These are phyloP conservation scores for Spisula subtruncata DNA, from an alignment of 2,888 invertebrate genomes.

Conservation along the genomic window DNA sequence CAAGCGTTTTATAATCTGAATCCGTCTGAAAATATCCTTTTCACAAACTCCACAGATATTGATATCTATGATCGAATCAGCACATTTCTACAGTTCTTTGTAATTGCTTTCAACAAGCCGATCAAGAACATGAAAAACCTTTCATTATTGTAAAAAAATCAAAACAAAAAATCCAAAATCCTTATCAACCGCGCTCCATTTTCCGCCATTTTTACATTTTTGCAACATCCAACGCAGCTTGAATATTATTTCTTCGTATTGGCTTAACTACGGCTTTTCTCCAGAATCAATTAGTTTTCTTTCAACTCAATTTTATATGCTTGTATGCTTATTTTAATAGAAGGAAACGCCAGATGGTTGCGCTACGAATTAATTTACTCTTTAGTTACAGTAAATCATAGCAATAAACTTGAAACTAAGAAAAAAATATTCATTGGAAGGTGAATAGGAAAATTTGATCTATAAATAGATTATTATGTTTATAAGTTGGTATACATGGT, in stretches of 20 bases:
- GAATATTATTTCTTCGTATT: background rate
- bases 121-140: background rate
- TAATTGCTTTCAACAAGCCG: background rate
- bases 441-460: background rate
- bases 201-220: background rate
- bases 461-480: too few species aligned
- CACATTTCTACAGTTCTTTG: background rate
- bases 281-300: background rate
- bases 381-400: background rate
- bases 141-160: background rate
- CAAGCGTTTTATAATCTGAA: background rate
- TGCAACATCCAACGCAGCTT: background rate
- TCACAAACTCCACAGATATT: background rate
- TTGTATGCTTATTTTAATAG: background rate
- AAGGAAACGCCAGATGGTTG: background rate
- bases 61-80: background rate
- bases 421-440: background rate
- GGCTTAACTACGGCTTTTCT: background rate
- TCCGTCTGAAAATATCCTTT: background rate
- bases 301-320: background rate
- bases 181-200: background rate
- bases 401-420: background rate
- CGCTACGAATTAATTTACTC: background rate
- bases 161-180: background rate
- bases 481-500: too few species aligned